These are phyloP conservation scores for Rhynchomys soricoides DNA, from an alignment of 2,113 vertebrate species.

Conservation along the genomic window DNA sequence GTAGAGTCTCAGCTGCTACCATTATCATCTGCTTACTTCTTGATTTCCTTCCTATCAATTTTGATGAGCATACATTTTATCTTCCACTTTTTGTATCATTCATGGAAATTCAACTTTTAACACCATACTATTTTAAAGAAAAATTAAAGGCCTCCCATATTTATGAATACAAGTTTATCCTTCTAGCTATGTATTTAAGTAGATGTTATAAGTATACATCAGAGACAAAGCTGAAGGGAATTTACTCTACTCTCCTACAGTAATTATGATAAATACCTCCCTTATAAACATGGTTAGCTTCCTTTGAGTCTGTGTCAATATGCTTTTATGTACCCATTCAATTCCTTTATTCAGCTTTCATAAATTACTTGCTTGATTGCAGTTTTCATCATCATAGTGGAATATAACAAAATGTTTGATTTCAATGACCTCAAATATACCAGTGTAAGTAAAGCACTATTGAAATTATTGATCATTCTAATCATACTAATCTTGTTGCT, in stretches of 20 bases:
- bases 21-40: background rate
- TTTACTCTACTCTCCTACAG: background rate
- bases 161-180: background rate
- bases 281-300: background rate
- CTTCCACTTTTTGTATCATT: background rate
- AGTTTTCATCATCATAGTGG: background rate
- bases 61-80: background rate
- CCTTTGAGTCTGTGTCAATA: background rate
- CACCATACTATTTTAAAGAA: background rate
- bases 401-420: background rate
- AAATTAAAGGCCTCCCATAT: background rate
- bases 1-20: background rate
- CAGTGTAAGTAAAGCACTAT: background rate
- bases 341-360: background rate
- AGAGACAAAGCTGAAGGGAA: background rate
- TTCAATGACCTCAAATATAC: background rate
- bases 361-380: background rate
- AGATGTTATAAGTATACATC: background rate
- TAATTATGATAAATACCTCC: background rate
- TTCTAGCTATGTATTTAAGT: background rate
- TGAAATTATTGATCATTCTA: background rate
- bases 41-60: background rate
- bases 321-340: background rate
- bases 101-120: background rate
- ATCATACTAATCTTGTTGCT: background rate